Percentiles rank a stretch among this genome's conserved stretches.
Conservation (phyloP, 2,113 vertebrate species). For the Falco punctatus region DNA sequence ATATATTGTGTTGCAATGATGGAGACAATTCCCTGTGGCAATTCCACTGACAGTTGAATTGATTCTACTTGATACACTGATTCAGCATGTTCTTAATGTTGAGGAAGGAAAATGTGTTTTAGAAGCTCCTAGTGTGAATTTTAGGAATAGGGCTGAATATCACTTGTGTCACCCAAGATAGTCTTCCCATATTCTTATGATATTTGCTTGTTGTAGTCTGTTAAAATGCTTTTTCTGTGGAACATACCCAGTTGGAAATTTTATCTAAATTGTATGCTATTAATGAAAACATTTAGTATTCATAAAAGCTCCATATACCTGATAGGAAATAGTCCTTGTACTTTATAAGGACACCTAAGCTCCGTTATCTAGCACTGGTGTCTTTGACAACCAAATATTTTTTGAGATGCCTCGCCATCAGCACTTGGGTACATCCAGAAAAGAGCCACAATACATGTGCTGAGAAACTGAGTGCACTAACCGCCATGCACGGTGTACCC, state of each 20-base stretch:
- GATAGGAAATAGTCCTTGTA: neutral
- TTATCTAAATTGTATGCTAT: neutral
- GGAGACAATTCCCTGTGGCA: constrained; percentile 35
- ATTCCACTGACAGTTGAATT: constrained; percentile 39
- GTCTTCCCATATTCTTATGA: neutral
- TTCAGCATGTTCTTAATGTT: neutral
- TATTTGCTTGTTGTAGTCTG: neutral
- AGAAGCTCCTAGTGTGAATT: neutral
- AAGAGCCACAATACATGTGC: neutral
- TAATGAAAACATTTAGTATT: neutral
- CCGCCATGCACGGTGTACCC: too few relatives aligned
- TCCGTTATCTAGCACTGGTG: neutral
- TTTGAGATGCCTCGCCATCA: neutral
- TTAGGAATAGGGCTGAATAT: neutral
- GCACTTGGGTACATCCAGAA: neutral
- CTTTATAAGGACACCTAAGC: neutral
- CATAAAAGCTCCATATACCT: neutral
- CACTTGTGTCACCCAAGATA: neutral
- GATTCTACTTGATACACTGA: constrained; percentile 44
- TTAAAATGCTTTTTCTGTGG: neutral
- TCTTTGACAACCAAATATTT: neutral
- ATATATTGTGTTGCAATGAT: constrained; percentile 22
- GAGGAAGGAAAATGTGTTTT: constrained; percentile 29
- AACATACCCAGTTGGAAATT: neutral
- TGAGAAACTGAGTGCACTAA: neutral